Conservation (phyloP, 2,797 vertebrate genomes). For the Malacoraja senta region DNA sequence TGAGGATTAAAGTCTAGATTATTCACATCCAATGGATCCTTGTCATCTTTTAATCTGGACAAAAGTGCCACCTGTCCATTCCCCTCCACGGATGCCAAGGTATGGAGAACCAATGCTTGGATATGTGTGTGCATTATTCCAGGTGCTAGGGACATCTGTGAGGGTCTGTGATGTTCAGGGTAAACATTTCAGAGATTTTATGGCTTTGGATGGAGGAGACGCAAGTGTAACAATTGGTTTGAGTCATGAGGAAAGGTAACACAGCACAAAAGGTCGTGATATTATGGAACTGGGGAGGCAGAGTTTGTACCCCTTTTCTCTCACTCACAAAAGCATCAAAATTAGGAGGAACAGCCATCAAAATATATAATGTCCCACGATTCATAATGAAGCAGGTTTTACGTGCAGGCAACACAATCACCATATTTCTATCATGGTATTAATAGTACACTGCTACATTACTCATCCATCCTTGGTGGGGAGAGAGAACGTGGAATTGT, state of each 20-base stretch:
- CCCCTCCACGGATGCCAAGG: too few relatives aligned
- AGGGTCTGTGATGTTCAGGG: neutral
- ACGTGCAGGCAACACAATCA: neutral
- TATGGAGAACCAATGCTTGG: neutral
- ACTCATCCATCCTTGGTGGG: neutral
- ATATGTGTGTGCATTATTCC: neutral
- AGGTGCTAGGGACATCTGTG: too few relatives aligned
- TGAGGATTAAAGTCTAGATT: too few relatives aligned
- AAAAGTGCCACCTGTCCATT: too few relatives aligned
- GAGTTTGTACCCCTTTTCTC: neutral
- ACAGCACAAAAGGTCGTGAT: neutral
- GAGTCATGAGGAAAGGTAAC: neutral
- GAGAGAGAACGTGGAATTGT: neutral
- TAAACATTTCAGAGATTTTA: neutral
- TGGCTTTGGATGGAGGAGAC: neutral
- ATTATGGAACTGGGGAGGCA: neutral
- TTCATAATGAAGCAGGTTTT: neutral
- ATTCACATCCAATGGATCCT: too few relatives aligned
- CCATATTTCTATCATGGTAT: neutral
- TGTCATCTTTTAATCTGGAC: too few relatives aligned
- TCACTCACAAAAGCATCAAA: neutral
- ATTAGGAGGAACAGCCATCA: neutral
- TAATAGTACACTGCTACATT: neutral
- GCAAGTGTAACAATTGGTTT: neutral
- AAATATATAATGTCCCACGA: neutral